These are phyloP conservation scores for Aphaenogaster rudis DNA, from an alignment of 1,140 invertebrate species.

Conservation along the genomic window DNA sequence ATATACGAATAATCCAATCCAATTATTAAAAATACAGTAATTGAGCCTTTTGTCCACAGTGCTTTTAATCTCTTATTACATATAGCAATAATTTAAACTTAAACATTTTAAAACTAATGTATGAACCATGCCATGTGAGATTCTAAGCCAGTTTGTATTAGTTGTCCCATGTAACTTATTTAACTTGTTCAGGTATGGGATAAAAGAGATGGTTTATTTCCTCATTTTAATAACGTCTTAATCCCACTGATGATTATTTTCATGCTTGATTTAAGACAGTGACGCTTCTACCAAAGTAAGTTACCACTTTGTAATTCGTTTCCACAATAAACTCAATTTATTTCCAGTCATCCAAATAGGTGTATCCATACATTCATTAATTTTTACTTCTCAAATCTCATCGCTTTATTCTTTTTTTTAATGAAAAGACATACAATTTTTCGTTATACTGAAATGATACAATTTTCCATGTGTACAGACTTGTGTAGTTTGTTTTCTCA, in stretches of 20 bases:
- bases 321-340: background rate
- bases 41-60: background rate
- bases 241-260: background rate
- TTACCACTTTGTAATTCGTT: background rate
- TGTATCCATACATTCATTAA: background rate
- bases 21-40: constrained; percentile 1
- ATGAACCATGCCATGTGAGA: background rate
- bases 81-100: background rate
- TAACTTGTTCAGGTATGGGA: background rate
- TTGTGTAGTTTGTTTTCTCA: background rate
- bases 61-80: background rate
- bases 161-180: background rate
- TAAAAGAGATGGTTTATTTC: background rate
- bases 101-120: background rate
- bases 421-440: constrained; percentile 9
- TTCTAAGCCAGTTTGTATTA: background rate
- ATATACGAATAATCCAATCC: background rate
- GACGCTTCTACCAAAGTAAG: background rate
- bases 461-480: background rate
- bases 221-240: background rate
- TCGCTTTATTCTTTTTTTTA: background rate
- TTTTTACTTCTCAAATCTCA: constrained; percentile 5
- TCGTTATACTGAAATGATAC: background rate
- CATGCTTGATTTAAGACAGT: background rate
- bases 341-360: constrained; percentile 6